Base-by-base conservation (phyloP, 2,888 invertebrate species). In the Perizoma flavofasciatum region DNA sequence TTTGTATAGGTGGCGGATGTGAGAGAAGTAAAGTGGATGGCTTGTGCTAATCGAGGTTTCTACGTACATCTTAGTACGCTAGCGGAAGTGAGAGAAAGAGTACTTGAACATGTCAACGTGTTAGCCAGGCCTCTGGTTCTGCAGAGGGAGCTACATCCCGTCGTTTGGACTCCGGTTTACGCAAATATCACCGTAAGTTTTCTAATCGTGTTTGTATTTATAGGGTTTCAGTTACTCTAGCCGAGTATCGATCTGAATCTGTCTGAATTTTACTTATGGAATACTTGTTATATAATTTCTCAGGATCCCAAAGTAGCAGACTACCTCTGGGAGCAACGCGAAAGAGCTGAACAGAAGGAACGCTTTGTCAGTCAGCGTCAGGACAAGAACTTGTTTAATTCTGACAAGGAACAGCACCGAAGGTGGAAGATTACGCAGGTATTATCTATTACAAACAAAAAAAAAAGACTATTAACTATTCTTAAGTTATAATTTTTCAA, bases 111-210 rank as follows among this genome's bases (percentile, higher is more conserved):
- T 85, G 97, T 99, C 73, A 97, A 98, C 58, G 98, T 99, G 41
- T 96, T 99, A 95, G 98, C 99, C 33, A 93, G 99, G 63, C 99
- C 99, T 0, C 94, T 99, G 86, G 99, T 99, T 9, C 92, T 98
- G 68, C 95, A 96, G 70, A 93, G 96, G 51, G 95, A 95, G 62
- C 94, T 95, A 69, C 97, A 97, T 84, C 97, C 98, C 5, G 96
- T 97, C n/a, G 95, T 98, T 6, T 99, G 99, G 99, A 98, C 98
- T 0, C 98, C 98, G 7, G 97, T 98, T 10, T 99, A 99, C 83
- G 97, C 98, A 11, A 98, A 99, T 83, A 94, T 97, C 55, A 96
- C 97, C 72, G 96, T 96, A 89, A 92, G 93, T 69, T 48, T 54
- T 52, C 51, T 62, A 58, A 62, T 62, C 54, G 35, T 47, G 46